These are phyloP conservation scores for Nesometra sesokonis DNA, from an alignment of 35 echinoderm and acorn worm species.

Conservation along the genomic window DNA sequence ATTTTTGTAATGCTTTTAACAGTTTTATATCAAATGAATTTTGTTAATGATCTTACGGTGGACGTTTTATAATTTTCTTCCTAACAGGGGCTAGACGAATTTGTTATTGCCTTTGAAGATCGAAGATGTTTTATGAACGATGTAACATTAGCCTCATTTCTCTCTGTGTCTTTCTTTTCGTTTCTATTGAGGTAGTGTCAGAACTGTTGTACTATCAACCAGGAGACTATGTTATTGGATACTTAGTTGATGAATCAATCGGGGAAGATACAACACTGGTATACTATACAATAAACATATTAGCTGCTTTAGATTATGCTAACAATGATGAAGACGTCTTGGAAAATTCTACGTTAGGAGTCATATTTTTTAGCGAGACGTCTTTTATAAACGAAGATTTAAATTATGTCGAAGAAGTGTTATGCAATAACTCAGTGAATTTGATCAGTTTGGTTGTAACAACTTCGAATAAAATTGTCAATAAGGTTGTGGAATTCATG, in stretches of 20 bases:
- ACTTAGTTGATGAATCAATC: neutral
- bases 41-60: too few species aligned
- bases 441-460: neutral
- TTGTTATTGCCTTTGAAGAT: too few species aligned
- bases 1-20: too few species aligned
- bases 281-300: neutral
- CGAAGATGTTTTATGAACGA: too few species aligned
- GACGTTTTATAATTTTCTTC: too few species aligned
- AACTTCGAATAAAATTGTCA: neutral
- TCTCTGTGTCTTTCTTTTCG: neutral
- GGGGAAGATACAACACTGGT: neutral
- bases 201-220: neutral
- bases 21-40: too few species aligned
- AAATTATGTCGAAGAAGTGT: neutral
- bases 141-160: neutral
- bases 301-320: neutral
- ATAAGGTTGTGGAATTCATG: neutral
- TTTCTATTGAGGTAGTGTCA: neutral
- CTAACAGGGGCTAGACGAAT: too few species aligned
- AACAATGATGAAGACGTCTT: neutral
- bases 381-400: neutral
- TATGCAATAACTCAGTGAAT: neutral
- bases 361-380: neutral
- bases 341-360: neutral
- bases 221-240: neutral